phyloP scores from a whole-genome alignment of 1,140 invertebrate genomes.

The Grapholita molesta region DNA sequence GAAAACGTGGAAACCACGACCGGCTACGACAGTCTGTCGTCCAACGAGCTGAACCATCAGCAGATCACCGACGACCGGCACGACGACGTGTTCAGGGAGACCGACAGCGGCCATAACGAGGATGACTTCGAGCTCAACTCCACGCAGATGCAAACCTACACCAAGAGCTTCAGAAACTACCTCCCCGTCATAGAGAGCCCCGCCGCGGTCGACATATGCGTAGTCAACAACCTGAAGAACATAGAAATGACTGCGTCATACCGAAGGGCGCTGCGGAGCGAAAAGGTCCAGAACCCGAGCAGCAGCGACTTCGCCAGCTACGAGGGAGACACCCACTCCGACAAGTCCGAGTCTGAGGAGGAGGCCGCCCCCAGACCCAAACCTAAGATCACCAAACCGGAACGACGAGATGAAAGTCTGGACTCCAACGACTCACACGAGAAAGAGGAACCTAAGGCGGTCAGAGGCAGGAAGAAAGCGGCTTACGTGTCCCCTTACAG shows the following conservation, averaged over 20 bases:
- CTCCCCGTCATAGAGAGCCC: constrained; percentile 70
- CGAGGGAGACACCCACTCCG: constrained; percentile 78
- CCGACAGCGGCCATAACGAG: constrained; percentile 81
- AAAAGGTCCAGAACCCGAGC: constrained; percentile 54
- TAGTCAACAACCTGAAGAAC: constrained; percentile 73
- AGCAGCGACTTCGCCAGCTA: constrained; percentile 62
- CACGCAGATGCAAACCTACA: constrained; percentile 70
- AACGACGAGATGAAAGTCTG: constrained; percentile 51
- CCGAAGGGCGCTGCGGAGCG: constrained; percentile 34
- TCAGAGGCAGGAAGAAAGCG: constrained; percentile 87
- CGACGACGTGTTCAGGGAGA: constrained; percentile 50
- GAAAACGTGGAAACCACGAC: constrained; percentile 69
- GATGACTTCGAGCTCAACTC: constrained; percentile 77
- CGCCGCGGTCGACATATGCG: constrained; percentile 67
- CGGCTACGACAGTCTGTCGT: constrained; percentile 69
- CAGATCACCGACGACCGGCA: constrained; percentile 52
- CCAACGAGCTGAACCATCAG: constrained; percentile 61
- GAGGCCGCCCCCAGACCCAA: constrained; percentile 64
- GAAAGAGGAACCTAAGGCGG: constrained; percentile 79
- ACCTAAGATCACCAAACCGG: constrained; percentile 81
- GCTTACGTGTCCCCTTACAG: constrained; percentile 82
- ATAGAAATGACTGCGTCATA: constrained; percentile 76
- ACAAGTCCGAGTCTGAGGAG: constrained; percentile 66
- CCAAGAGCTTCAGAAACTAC: constrained; percentile 69
- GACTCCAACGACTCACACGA: constrained; percentile 67